phyloP scores from a whole-genome alignment of 2,797 vertebrate species.

The Catamblyrhynchus diadema region DNA sequence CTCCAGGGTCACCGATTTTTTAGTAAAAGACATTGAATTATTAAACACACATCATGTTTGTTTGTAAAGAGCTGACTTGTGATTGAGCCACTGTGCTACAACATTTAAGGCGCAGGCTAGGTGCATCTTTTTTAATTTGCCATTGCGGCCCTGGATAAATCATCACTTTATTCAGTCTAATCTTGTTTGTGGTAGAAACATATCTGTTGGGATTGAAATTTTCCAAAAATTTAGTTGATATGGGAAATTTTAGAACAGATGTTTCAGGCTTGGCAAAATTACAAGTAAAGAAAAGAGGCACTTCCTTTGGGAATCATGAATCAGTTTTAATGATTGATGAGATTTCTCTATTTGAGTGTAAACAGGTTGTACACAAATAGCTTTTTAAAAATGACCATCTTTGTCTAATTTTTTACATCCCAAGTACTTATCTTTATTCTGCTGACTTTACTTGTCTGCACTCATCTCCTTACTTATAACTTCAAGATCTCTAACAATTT shows the following conservation, averaged over 20 bases:
- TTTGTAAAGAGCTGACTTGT: neutral
- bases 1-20: neutral
- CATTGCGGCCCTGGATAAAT: neutral
- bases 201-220: slow-evolving; percentile 11
- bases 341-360: neutral
- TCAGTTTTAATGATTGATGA: neutral
- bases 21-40: neutral
- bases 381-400: neutral
- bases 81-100: neutral
- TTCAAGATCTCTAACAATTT: neutral
- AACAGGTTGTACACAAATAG: neutral
- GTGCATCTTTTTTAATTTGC: neutral
- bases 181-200: slow-evolving; percentile 21
- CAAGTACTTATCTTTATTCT: neutral
- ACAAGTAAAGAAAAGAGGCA: neutral
- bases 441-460: neutral
- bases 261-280: slow-evolving; percentile 14
- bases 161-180: neutral
- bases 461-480: neutral
- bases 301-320: neutral
- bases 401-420: neutral
- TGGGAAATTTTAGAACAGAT: slow-evolving; percentile 40
- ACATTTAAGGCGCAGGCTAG: neutral
- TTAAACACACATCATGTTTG: neutral
- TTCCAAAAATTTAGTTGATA: neutral